Conservation (phyloP, 1,140 invertebrate genomes). For the Calephelis nemesis region DNA sequence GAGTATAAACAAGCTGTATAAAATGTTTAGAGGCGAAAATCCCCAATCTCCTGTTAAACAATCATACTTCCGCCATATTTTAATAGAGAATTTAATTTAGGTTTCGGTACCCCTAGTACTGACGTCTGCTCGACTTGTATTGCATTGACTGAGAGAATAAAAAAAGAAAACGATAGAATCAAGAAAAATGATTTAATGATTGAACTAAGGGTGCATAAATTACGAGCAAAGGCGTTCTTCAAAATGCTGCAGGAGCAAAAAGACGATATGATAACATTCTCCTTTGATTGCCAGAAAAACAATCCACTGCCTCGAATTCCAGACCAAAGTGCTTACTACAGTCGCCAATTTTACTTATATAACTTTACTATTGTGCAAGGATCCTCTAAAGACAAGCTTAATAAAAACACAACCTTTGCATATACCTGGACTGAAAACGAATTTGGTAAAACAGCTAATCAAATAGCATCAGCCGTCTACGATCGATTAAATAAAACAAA, state of each 20-base stretch:
- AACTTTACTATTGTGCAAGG: slow-evolving; percentile 37
- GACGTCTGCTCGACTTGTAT: slow-evolving; percentile 25
- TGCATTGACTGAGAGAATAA: slow-evolving; percentile 29
- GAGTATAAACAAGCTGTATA: slow-evolving; percentile 18
- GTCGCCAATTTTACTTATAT: slow-evolving; percentile 38
- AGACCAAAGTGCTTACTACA: slow-evolving; percentile 39
- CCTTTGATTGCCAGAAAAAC: slow-evolving; percentile 37
- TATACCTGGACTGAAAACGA: slow-evolving; percentile 35
- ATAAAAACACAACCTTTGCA: slow-evolving; percentile 20
- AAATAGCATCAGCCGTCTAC: slow-evolving; percentile 35
- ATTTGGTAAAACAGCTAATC: slow-evolving; percentile 31
- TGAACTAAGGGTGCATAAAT: slow-evolving; percentile 35
- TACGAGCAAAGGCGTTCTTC: slow-evolving; percentile 44
- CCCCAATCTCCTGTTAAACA: neutral
- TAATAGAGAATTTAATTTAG: slow-evolving; percentile 30
- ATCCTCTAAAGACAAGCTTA: slow-evolving; percentile 29
- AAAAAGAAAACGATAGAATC: slow-evolving; percentile 26
- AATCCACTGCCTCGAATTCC: slow-evolving; percentile 32
- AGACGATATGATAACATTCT: slow-evolving; percentile 25
- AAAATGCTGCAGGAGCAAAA: slow-evolving; percentile 29
- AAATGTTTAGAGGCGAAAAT: neutral
- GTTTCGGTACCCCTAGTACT: slow-evolving; percentile 17
- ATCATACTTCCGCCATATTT: slow-evolving; percentile 20
- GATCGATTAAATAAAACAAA: slow-evolving; percentile 26
- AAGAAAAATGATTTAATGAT: slow-evolving; percentile 17